Conservation (phyloP, 2,113 vertebrate species). For the Rattus norvegicus region DNA sequence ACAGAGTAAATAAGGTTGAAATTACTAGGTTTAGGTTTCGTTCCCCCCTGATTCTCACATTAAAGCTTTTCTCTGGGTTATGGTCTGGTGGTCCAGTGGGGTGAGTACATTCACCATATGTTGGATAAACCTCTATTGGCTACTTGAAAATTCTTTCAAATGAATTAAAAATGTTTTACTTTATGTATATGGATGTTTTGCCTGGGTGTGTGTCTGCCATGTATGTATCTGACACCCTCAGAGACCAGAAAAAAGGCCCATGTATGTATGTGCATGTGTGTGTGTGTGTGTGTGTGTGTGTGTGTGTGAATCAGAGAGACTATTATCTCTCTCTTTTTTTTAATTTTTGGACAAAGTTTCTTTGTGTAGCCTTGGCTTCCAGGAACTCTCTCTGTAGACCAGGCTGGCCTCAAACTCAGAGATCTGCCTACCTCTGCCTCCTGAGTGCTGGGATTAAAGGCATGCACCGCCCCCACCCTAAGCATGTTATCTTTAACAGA, state of each 20-base stretch:
- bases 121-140: background rate
- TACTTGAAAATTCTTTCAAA: constrained; percentile 14
- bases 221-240: background rate
- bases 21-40: constrained; percentile 2
- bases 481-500: background rate
- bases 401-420: background rate
- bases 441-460: background rate
- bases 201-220: background rate
- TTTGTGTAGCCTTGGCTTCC: background rate
- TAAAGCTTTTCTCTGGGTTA: background rate
- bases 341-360: background rate
- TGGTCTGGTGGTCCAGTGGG: background rate
- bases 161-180: background rate
- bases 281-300: too few species aligned
- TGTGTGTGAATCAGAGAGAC: background rate
- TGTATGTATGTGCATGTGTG: too few species aligned
- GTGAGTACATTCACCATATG: background rate
- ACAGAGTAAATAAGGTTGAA: constrained; percentile 46
- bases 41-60: background rate
- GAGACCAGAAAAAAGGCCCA: too few species aligned
- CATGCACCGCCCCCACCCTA: background rate
- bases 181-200: background rate
- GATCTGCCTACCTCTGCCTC: background rate
- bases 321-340: background rate
- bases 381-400: background rate